Base-by-base conservation (phyloP, 92 coral and sea anemone genomes). In the Meandrina meandrites region DNA sequence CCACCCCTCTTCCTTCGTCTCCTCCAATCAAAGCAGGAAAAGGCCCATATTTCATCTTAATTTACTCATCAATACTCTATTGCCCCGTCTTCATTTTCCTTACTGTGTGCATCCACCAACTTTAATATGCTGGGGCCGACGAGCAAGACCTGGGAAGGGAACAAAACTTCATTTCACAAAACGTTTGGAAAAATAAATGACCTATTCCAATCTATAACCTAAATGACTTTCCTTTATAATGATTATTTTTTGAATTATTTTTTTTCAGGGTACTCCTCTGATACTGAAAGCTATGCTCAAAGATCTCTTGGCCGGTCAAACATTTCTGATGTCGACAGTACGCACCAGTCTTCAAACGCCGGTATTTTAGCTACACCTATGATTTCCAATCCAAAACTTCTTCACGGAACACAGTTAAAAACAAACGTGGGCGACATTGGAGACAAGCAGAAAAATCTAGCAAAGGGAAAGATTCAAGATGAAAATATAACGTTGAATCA, bases 201-300 rank as follows among this genome's bases (percentile, higher is more conserved):
- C 2, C 45, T 40, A 40, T 2, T 2, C 45, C 6, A 6, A 40
- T 2, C 45, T 40, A 40, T 6, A 40, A 40, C 6, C 6, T 40
- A 40, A 40, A 2, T 40, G 6, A 2, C 45, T 40, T 40, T 40
- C 6, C 2, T 40, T 40, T 40, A 2, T 40, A 4, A 48, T 48
- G n/a, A 42, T 1, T 9, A 22, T 8, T 42, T 45, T 31, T 67
- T 10, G 22, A 24, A 7, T 11, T 54, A 14, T 27, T 54, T 48
- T 69, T 16, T 53, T 0, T 42, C 77, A 90, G 93, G 85, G 10
- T 90, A 57, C 77, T 87, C 84, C 18, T 90, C 93, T 11, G 93
- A 87, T 35, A 78, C 81, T 18, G 93, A 83, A 5, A 28, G 56
- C 36, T 50, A 10, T 10, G 72, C 66, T 10, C 67, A 45, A 15